Evolutionary conservation across 2,888 invertebrate species (phyloP), one percentile per base, ranked within the genome.

Genomic region (Latheticus oryzae): DNA sequence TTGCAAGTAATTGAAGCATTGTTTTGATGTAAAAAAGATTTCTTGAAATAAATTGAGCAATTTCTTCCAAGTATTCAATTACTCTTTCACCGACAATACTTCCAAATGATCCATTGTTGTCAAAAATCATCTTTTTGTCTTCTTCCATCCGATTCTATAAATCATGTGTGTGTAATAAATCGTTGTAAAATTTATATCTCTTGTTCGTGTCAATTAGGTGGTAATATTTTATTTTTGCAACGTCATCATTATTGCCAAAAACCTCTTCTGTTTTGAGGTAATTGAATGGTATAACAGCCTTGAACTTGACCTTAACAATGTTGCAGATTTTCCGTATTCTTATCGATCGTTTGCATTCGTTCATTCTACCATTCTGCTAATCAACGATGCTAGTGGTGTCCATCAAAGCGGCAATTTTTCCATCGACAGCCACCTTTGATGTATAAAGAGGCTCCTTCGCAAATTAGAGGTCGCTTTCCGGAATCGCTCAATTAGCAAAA

Each of bases 141-240:
- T 47, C 13, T 5, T 48, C 38, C 28, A 24, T 37, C 28, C 38
- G 33, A 33, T 56, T 15, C 17, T 42, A 50, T 56, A 42, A 56
- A 56, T 56, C 43, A 50, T 56, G 28, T 57, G 48, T 28, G 43
- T 43, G 51, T 57, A 57, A 57, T 57, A 57, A 57, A 57, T 57
- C 56, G 42, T 24, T 8, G 2, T 13, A 28, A 23, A 42, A 57
- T 57, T 57, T 56, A 56, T 56, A 50, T 50, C 56, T 56, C 56
- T 56, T 57, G 56, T 57, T 51, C 56, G 51, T 57, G 56, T 57
- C 56, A 57, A 57, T 57, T 57, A 57, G 51, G 56, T 37, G 51
- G 48, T 43, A 51, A 57, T 57, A 57, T 57, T 57, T 57, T 43
- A 55, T 33, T 40, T 24, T 51, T 38, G 51, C 19, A 24, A 30